phyloP scores from a whole-genome alignment of 2,797 vertebrate species.

The Pterois miles region DNA sequence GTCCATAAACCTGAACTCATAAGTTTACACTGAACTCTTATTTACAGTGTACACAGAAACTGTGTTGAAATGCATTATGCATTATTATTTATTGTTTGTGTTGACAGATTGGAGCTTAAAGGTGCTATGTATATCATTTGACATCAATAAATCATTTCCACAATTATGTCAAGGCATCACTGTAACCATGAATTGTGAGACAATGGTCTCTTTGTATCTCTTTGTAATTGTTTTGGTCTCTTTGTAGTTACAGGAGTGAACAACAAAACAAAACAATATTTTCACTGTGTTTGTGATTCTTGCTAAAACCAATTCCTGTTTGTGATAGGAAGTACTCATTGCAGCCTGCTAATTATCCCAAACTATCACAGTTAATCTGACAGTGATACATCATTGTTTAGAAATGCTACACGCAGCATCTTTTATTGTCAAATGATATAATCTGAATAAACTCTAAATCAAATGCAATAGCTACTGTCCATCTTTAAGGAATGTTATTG shows the following conservation, averaged over 20 bases:
- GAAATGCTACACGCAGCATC: constrained; percentile 22
- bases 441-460: constrained; percentile 32
- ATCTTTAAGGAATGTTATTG: constrained; percentile 30
- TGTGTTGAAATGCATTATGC: too few relatives aligned
- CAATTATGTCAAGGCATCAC: too few relatives aligned
- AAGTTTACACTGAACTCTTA: too few relatives aligned
- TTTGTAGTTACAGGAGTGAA: too few relatives aligned
- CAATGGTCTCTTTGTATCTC: too few relatives aligned
- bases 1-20: background rate
- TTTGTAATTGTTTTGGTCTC: too few relatives aligned
- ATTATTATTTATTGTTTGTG: background rate
- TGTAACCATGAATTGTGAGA: too few relatives aligned
- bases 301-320: background rate
- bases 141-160: background rate
- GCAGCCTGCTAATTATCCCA: background rate
- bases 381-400: constrained; percentile 7
- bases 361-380: constrained; percentile 19
- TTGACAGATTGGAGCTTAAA: background rate
- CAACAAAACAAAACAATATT: background rate
- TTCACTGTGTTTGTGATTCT: too few relatives aligned
- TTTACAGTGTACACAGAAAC: too few relatives aligned
- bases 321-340: background rate
- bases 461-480: constrained; percentile 18
- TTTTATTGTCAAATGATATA: constrained; percentile 24
- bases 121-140: too few relatives aligned